A percentile compares a stretch with the other conserved stretches of the same genome.
These are phyloP conservation scores for Crypturellus undulatus DNA, from an alignment of 2,113 vertebrate species.

Conservation along the genomic window DNA sequence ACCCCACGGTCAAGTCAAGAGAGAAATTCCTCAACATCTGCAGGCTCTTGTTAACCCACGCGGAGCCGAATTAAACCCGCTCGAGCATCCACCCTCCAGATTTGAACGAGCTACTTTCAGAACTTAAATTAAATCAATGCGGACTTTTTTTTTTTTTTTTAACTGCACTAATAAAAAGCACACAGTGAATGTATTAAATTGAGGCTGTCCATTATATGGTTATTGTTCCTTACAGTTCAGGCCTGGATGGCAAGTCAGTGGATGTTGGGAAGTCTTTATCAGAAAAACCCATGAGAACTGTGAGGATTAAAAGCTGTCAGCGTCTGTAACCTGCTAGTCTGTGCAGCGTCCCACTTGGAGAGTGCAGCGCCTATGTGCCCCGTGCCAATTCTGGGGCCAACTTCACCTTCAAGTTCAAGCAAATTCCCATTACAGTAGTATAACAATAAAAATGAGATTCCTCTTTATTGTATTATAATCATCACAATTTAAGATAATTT, in stretches of 20 bases:
- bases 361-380: background rate
- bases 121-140: slow-evolving; percentile 2
- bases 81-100: background rate
- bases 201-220: slow-evolving; percentile 12
- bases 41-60: background rate
- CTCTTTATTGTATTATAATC: background rate
- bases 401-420: background rate
- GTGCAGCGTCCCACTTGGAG: accelerated
- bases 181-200: background rate
- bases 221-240: slow-evolving; percentile 2
- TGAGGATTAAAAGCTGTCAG: background rate
- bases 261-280: background rate
- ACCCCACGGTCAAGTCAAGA: slow-evolving; percentile 4
- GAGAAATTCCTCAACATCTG: slow-evolving; percentile 37
- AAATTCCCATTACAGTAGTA: background rate
- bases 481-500: background rate
- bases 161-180: slow-evolving; percentile 29
- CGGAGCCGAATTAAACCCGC: slow-evolving; percentile 16
- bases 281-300: background rate
- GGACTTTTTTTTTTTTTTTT: background rate
- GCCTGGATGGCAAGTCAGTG: background rate
- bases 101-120: background rate
- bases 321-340: background rate
- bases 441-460: background rate
- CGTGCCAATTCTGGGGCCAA: background rate